Base-by-base conservation (phyloP, 2,797 vertebrate genomes). In the Characodon lateralis region DNA sequence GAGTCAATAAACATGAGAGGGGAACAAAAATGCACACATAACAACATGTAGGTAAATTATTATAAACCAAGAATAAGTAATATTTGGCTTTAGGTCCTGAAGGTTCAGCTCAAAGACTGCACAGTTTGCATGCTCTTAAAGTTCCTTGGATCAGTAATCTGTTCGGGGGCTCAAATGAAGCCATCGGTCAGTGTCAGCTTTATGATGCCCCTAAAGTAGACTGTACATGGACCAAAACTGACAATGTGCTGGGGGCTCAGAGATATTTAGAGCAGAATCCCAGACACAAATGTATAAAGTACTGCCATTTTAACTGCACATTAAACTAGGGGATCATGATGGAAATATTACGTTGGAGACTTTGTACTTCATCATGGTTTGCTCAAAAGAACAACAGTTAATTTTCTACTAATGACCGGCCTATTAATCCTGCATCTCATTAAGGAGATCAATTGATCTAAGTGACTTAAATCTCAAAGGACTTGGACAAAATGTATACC, bases 81-180 rank as follows among this genome's bases (percentile, higher is more conserved):
- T 43, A 2, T 66, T 85, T 58, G 80, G 48, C 76, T 87, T 89
- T 87, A 79, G 77, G 80, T 65, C 41, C 75, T 71, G 78, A 83
- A 73, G 85, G 82, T 84, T 85, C 74, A 53, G 78, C 66, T 80
- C 83, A 85, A 78, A 74, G 78, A 88, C 81, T 76, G 68, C 72
- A 31, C 61, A 50, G 88, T 86, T 59, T 87, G 75, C 76, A 81
- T 87, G 79, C 87, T 84, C 76, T 78, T 74, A 80, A 88, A 87
- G 83, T 77, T 88, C 75, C 74, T 83, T 72, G 87, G 83, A 90
- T 89, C 88, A 82, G 74, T 80, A 89, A 83, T 78, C 69, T 70
- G 84, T 93, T 93, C 86, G 83, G 66, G 2, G n/a, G 59, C 6
- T 69, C 84, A 92, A 93, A 94, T 93, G 90, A 89, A 92, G 86